Percentiles rank a stretch among this genome's conserved stretches.
phyloP scores from a whole-genome alignment of 2,888 invertebrate genomes.

The Drosophila imparisetae region DNA sequence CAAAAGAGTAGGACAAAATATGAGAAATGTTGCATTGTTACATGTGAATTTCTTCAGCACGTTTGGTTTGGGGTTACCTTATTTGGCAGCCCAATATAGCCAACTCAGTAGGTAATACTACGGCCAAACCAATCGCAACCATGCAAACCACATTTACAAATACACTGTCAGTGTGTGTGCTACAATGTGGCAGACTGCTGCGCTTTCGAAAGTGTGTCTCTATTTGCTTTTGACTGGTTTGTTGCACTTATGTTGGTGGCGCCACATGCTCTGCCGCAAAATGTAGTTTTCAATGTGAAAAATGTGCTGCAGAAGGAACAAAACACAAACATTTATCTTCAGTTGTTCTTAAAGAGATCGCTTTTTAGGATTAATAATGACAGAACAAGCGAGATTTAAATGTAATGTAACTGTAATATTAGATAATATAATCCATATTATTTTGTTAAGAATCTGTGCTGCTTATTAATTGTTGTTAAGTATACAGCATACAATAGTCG shows the following conservation, averaged over 20 bases:
- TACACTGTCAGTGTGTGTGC: slow-evolving; percentile 13
- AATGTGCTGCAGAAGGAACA: background rate
- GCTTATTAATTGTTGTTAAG: background rate
- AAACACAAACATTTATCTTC: background rate
- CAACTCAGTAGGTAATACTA: slow-evolving; percentile 20
- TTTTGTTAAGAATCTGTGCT: background rate
- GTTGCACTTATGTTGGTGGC: slow-evolving; percentile 15
- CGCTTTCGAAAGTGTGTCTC: slow-evolving; percentile 35
- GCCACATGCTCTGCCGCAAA: background rate
- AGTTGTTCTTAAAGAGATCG: background rate
- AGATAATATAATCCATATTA: too few species aligned
- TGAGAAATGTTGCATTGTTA: background rate
- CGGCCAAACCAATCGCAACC: slow-evolving; percentile 11
- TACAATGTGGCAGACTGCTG: slow-evolving; percentile 10
- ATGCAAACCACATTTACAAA: background rate
- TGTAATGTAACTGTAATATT: too few species aligned
- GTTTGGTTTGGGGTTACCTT: slow-evolving; percentile 25
- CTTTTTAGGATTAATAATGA: background rate
- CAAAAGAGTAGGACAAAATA: background rate
- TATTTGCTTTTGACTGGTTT: slow-evolving; percentile 44
- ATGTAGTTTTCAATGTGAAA: background rate
- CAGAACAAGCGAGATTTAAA: background rate
- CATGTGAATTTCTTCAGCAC: slow-evolving; percentile 15
- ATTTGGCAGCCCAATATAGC: slow-evolving; percentile 30
- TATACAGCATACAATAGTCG: too few species aligned